A percentile compares a stretch with the other conserved stretches of the same genome.
Conservation (phyloP, 2,113 vertebrate species). For the Marmota flaviventris region DNA sequence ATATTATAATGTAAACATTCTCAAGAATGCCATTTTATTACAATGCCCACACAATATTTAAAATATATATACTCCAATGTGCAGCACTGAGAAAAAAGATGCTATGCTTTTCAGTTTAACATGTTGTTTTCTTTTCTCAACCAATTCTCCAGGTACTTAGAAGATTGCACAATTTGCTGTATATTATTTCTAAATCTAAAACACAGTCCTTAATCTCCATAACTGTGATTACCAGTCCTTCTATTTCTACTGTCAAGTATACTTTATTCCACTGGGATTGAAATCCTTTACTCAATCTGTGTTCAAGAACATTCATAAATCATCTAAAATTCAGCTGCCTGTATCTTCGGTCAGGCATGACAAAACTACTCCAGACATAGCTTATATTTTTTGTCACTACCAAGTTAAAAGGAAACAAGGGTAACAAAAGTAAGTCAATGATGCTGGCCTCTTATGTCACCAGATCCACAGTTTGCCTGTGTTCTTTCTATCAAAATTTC, state of each 20-base stretch:
- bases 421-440: conserved; percentile 60
- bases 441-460: not conserved
- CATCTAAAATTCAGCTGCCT: conserved; percentile 65
- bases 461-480: not conserved
- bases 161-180: conserved; percentile 35
- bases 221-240: not conserved
- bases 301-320: conserved; percentile 72
- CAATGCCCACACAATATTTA: not conserved
- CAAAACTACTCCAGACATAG: conserved; percentile 62
- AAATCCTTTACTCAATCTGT: conserved; percentile 64
- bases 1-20: conserved; percentile 31
- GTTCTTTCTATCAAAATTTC: not conserved
- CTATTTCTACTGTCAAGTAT: conserved; percentile 55
- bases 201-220: conserved; percentile 29
- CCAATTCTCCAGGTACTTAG: conserved; percentile 51
- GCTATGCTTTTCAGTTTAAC: not conserved
- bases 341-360: conserved; percentile 34
- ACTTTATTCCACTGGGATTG: conserved; percentile 48
- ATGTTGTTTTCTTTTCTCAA: conserved; percentile 30
- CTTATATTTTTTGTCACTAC: conserved; percentile 54
- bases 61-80: not conserved
- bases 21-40: conserved; percentile 26
- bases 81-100: not conserved
- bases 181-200: conserved; percentile 17
- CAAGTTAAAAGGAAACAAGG: not conserved